phyloP scores from a whole-genome alignment of 2,888 invertebrate species.

The Chrysolina haemoptera region DNA sequence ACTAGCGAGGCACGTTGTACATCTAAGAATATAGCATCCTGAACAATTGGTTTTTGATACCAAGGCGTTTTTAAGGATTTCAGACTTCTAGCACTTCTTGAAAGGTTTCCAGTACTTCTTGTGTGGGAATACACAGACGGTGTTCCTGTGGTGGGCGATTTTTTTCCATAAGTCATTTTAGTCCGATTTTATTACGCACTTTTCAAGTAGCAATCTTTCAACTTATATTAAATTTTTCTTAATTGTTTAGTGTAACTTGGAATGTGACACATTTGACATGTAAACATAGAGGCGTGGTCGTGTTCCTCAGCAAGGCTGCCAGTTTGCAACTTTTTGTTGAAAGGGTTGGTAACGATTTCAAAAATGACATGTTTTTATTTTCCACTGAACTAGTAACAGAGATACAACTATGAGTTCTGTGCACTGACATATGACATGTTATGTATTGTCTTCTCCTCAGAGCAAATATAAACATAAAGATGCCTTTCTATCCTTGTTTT shows the following conservation, averaged over 20 bases:
- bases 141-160: constrained; percentile 89
- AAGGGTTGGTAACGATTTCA: too few species aligned
- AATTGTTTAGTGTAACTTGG: neutral
- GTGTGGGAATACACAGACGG: constrained; percentile 92
- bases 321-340: neutral
- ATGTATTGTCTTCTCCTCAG: too few species aligned
- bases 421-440: too few species aligned
- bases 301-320: neutral
- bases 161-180: constrained; percentile 79
- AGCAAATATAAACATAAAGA: too few species aligned
- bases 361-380: too few species aligned
- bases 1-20: constrained; percentile 88
- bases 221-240: constrained; percentile 6
- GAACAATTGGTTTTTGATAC: constrained; percentile 89
- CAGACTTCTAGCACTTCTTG: constrained; percentile 83
- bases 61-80: constrained; percentile 86
- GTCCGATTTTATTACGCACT: neutral
- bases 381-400: too few species aligned
- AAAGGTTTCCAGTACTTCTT: constrained; percentile 84
- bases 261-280: constrained; percentile 44
- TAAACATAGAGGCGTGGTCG: constrained; percentile 57
- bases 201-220: neutral
- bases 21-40: constrained; percentile 86
- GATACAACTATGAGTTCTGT: too few species aligned
- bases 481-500: too few species aligned